A percentile compares a stretch with the other conserved stretches of the same genome.
phyloP scores from a whole-genome alignment of 2,888 invertebrate genomes.

The Heliconius hortense region DNA sequence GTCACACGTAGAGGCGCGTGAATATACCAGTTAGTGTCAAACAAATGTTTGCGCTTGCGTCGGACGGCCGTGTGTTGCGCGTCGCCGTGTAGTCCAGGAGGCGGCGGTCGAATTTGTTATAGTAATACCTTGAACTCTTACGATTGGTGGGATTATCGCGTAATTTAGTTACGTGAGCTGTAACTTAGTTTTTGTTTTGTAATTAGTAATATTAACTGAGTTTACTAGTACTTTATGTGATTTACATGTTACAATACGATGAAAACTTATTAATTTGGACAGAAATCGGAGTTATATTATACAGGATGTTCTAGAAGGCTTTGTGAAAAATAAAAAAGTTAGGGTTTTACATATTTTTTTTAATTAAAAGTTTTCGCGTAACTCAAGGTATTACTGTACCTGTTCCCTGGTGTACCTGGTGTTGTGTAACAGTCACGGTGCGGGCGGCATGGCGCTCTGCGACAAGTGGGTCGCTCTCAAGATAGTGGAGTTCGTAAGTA shows the following conservation, averaged over 20 bases:
- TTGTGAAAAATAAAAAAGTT: background rate
- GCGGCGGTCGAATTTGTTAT: background rate
- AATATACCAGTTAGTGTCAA: slow-evolving; percentile 57
- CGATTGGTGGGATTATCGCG: background rate
- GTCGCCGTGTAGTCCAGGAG: slow-evolving; percentile 40
- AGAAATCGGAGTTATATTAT: background rate
- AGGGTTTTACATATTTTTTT: background rate
- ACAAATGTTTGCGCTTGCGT: slow-evolving; percentile 61
- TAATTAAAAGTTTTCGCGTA: background rate
- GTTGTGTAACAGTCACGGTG: slow-evolving; percentile 46
- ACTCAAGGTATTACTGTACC: background rate
- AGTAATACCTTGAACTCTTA: background rate
- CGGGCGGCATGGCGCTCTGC: slow-evolving; percentile 68
- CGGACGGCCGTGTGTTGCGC: slow-evolving; percentile 57
- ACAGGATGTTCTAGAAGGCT: background rate
- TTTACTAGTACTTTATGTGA: no score
- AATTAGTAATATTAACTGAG: no score
- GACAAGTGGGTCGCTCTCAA: slow-evolving; percentile 82
- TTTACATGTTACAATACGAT: background rate
- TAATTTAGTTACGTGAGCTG: background rate
- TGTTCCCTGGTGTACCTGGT: slow-evolving; percentile 3
- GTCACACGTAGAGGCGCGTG: slow-evolving; percentile 58
- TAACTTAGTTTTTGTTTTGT: background rate
- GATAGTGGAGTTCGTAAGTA: slow-evolving; percentile 79
- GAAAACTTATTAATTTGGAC: background rate